phyloP scores from a whole-genome alignment of 1,140 invertebrate genomes.

The Frieseomelitta varia region DNA sequence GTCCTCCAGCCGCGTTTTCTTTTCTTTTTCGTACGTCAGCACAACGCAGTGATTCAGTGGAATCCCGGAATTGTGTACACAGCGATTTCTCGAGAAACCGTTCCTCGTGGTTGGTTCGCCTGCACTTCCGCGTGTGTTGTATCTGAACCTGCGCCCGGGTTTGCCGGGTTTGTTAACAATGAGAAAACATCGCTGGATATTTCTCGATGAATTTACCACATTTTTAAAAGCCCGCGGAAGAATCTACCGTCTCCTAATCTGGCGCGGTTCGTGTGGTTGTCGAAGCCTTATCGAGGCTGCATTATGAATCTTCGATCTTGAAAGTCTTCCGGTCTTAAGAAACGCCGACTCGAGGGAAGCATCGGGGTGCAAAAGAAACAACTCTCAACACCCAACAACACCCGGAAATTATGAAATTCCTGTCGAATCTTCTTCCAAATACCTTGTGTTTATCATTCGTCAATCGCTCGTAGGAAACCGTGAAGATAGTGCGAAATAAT shows the following conservation, averaged over 20 bases:
- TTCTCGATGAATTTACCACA: not conserved
- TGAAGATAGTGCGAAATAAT: not conserved
- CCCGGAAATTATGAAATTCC: not conserved
- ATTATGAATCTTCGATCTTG: constrained; percentile 15
- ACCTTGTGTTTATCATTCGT: not conserved
- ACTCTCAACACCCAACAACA: not conserved
- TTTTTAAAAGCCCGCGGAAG: not conserved
- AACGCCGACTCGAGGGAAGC: not conserved
- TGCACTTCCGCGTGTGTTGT: constrained; percentile 30
- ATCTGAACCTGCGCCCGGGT: not conserved
- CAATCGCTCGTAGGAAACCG: too few species aligned
- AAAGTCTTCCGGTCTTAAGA: constrained; percentile 40
- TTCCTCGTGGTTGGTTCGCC: constrained; percentile 7
- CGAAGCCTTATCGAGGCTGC: constrained; percentile 13
- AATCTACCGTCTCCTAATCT: not conserved
- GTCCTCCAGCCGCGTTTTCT: not conserved
- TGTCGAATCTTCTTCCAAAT: not conserved
- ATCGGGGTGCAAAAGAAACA: not conserved
- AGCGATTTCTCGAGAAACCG: constrained; percentile 33
- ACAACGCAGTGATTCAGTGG: constrained; percentile 37
- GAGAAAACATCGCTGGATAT: too few species aligned
- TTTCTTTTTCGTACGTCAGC: not conserved
- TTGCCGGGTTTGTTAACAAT: too few species aligned
- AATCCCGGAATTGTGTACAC: constrained; percentile 19
- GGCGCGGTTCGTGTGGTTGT: not conserved